Conservation (phyloP, 2,113 vertebrate species). For the Myrmophylax atrothorax region DNA sequence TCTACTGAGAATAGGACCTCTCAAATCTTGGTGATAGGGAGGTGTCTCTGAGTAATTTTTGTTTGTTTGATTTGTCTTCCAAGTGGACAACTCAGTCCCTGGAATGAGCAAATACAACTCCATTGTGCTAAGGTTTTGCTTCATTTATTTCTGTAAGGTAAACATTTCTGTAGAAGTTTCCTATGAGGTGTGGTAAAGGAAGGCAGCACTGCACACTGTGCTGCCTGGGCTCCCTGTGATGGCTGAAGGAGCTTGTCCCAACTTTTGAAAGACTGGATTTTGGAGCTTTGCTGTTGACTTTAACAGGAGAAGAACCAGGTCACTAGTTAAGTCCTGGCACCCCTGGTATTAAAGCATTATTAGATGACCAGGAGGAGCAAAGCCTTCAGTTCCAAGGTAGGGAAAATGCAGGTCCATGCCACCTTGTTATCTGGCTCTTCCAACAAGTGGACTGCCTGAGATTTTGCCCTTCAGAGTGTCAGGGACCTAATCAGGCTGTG, state of each 20-base stretch:
- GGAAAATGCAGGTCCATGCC: background rate
- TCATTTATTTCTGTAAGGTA: background rate
- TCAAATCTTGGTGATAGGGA: background rate
- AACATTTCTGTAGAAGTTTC: background rate
- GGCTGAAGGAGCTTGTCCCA: background rate
- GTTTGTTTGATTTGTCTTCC: background rate
- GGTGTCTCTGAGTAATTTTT: background rate
- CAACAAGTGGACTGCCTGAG: background rate
- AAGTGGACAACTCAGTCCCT: background rate
- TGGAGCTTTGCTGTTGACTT: background rate
- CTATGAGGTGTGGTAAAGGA: background rate
- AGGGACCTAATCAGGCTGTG: background rate
- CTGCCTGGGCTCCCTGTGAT: background rate
- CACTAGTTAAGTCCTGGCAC: background rate
- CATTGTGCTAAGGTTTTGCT: background rate
- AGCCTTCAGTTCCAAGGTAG: background rate
- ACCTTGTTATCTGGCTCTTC: background rate
- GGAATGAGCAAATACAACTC: background rate
- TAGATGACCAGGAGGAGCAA: background rate
- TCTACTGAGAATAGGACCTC: background rate
- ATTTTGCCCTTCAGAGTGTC: slow-evolving; percentile 10
- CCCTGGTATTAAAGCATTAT: background rate
- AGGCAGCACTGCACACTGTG: background rate
- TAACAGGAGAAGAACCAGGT: background rate
- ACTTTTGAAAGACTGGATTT: background rate